Evolutionary conservation across 2,888 invertebrate genomes (phyloP), one percentile per base, ranked within the genome.

Genomic region (Marronus borbonicus): DNA sequence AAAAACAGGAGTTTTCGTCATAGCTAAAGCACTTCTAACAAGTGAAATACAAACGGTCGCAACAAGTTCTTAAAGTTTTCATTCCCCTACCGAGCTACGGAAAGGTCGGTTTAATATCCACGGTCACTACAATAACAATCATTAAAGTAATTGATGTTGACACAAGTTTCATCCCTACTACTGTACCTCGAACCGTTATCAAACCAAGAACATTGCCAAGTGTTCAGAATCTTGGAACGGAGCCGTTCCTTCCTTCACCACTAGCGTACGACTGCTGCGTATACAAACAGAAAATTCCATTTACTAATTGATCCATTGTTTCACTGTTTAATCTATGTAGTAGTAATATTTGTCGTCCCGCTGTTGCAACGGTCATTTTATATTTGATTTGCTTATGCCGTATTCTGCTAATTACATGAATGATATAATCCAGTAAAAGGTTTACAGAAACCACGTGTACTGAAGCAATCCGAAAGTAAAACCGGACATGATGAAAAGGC

Each of bases 131-230:
- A 82, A 83, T 82, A 81, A 81, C 82, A 83, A 81, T 83, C 84
- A 83, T 84, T 83, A 84, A 83, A 83, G 83, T 84, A 84, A 84
- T 84, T 83, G 82, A 82, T 84, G 83, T 84, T 84, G 82, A 83
- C 83, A 81, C 79, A 81, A 79, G 79, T 78, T 76, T 76, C 68
- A 52, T 78, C 76, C 78, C 77, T 70, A 50, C 77, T 68, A 68
- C 76, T 76, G 65, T 80, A 52, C 58, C 60, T 60, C 60, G 44
- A 74, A 60, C 72, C 58, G 60, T 44, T 44, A 60, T 74, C 72
- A 60, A 58, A 72, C 60, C 60, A 60, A 24, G 55, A 58, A n/a
- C 72, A 60, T 60, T 60, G 72, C 24, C 60, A 60, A 74, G 60
- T 24, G 49, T 62, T 74, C 55, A 55, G 72, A 68, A 68, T 74